Evolutionary conservation across 2,888 invertebrate genomes (phyloP).

Genomic region (Coremacera marginata): DNA sequence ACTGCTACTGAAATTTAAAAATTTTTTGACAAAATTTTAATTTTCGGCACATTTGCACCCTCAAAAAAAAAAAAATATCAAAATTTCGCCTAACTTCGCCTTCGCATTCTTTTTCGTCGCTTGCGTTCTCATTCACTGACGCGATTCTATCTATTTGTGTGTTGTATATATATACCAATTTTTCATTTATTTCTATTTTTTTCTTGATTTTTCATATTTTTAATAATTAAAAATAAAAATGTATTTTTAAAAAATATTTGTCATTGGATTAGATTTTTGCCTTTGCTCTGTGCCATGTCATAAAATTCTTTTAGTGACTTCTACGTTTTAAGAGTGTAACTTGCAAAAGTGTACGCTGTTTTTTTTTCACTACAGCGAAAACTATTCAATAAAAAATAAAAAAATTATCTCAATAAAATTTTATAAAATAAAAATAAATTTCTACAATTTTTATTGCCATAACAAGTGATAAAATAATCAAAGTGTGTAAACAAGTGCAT

Average conservation of each 20-base stretch:
- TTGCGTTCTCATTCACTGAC: not conserved
- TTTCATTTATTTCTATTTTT: not conserved
- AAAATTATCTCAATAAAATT: no score
- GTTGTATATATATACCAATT: not conserved
- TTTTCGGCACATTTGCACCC: not conserved
- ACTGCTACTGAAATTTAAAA: not conserved
- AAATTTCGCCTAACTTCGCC: no score
- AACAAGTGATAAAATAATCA: conserved; percentile 19
- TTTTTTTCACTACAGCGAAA: not conserved
- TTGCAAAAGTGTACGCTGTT: no score
- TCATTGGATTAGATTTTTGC: conserved; percentile 65
- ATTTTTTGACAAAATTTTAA: not conserved
- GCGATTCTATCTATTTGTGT: not conserved
- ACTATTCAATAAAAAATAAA: no score
- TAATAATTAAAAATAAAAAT: conserved; percentile 49
- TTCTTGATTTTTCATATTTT: conserved; percentile 11
- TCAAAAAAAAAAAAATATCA: no score
- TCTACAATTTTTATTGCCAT: conserved; percentile 17
- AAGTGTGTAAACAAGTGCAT: conserved; percentile 22
- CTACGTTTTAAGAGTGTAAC: no score
- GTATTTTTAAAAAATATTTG: conserved; percentile 61
- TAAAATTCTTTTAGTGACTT: not conserved
- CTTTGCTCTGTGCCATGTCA: conserved; percentile 12
- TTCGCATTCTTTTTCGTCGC: not conserved
- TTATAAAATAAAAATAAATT: not conserved